Evolutionary conservation across 23 tunicate species (phyloP), one percentile per base, ranked within the genome.

Genomic region (Aplidium turbinatum): DNA sequence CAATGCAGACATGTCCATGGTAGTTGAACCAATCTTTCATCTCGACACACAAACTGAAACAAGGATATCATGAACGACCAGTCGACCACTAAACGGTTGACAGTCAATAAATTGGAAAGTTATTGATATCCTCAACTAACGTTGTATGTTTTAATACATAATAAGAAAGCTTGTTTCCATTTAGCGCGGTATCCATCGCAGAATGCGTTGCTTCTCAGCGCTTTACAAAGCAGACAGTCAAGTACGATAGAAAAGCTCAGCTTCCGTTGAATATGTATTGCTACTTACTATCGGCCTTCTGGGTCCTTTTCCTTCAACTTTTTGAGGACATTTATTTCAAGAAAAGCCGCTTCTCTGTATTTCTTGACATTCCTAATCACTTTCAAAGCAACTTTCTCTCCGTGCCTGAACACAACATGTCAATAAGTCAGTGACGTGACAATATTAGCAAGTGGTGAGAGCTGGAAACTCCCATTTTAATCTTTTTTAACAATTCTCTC

Each of bases 281-380:
- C 30, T 2, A 76, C 97, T 73, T 57, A 91, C 97, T 95, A 95
- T 89, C 86, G 85, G 66, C 96, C 92, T 33, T 65, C 70, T 11
- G 96, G 92, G 64, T 95, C 99, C 75, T 95, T 95, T 68, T 83
- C 91, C 20, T 73, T 64, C 26, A 95, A 31, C 48, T 89, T 95
- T 48, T 95, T 91, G 7, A 95, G 84, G 36, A 95, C 99, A 74
- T 95, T 95, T 40, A 95, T 89, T 62, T 95, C 99, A 27, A 95
- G 75, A 74, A 79, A 68, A 24, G 99, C 99, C 61, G 99, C 99
- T 47, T 95, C 99, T 22, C 96, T 66, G 36, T 95, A 95, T 62
- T 91, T 95, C 66, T 95, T 96, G n/a, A 95, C 89, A 61, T 95
- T 95, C 70, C 89, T 95, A 35, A 95, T 89, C 25, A 95, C 90